Percentiles rank a stretch among this genome's conserved stretches.
Conservation (phyloP, 1,140 invertebrate genomes). For the Macrotrachela quadricornifera region DNA sequence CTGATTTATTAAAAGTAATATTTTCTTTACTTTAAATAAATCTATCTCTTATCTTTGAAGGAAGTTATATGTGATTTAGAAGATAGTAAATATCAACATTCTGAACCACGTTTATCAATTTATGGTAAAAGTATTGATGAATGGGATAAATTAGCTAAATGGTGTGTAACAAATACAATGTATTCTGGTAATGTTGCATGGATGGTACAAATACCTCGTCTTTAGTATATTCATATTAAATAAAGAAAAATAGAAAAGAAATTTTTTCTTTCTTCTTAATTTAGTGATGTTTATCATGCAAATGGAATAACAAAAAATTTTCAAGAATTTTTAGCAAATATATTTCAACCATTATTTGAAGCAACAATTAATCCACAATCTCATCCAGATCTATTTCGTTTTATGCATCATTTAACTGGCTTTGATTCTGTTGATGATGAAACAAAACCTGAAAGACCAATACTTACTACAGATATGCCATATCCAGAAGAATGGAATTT, state of each 20-base stretch:
- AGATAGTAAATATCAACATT: conserved; percentile 96
- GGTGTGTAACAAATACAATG: conserved; percentile 38
- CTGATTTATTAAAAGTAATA: no score
- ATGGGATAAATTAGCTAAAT: conserved; percentile 81
- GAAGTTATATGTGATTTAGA: conserved; percentile 82
- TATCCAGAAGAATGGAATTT: conserved; percentile 62
- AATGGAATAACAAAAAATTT: conserved; percentile 87
- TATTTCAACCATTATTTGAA: conserved; percentile 75
- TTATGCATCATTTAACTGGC: conserved; percentile 60
- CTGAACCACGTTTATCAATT: conserved; percentile 83
- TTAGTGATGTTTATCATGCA: conserved; percentile 82
- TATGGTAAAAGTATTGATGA: conserved; percentile 79
- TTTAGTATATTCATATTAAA: conserved; percentile 51
- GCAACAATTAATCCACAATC: conserved; percentile 64
- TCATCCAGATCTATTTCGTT: conserved; percentile 79
- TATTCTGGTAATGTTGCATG: conserved; percentile 83
- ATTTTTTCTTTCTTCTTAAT: conserved; percentile 13
- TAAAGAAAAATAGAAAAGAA: not conserved
- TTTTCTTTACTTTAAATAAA: no score
- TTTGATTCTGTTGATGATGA: conserved; percentile 99
- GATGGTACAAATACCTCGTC: conserved; percentile 81
- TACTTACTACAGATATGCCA: conserved; percentile 23
- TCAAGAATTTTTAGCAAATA: conserved; percentile 79
- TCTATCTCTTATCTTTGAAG: conserved; percentile 21
- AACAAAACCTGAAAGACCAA: conserved; percentile 85